These are phyloP conservation scores for Leucoptera coffeella DNA, from an alignment of 2,888 invertebrate species.

Conservation along the genomic window DNA sequence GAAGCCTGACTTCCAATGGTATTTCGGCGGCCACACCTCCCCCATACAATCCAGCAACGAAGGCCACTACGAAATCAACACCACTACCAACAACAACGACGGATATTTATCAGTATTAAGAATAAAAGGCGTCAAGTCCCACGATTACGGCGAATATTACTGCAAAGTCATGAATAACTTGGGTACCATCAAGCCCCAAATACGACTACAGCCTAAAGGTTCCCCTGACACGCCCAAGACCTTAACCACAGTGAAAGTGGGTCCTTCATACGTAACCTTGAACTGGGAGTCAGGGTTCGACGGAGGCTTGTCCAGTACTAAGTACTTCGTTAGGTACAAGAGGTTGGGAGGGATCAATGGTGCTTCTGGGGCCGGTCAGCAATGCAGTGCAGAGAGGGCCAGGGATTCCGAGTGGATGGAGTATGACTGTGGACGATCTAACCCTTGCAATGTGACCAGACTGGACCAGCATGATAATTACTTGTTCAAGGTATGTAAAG, in stretches of 20 bases:
- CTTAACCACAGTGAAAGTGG: conserved; percentile 65
- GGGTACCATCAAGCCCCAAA: conserved; percentile 69
- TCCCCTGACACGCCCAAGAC: conserved; percentile 78
- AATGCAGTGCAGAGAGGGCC: conserved; percentile 19
- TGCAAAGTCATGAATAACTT: conserved; percentile 81
- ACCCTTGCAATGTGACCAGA: conserved; percentile 82
- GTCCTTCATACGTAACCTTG: conserved; percentile 72
- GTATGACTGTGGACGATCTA: conserved; percentile 76
- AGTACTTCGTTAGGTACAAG: conserved; percentile 79
- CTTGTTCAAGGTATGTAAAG: conserved; percentile 81
- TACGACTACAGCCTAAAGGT: conserved; percentile 79
- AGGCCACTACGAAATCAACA: conserved; percentile 80
- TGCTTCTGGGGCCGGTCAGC: conserved; percentile 13
- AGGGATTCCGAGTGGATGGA: conserved; percentile 70
- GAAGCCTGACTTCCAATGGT: conserved; percentile 90
- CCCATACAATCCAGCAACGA: conserved; percentile 74
- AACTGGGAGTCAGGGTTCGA: conserved; percentile 89
- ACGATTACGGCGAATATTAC: conserved; percentile 87
- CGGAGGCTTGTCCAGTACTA: conserved; percentile 80
- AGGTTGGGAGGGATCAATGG: conserved; percentile 57
- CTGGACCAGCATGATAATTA: conserved; percentile 84
- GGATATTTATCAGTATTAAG: conserved; percentile 74
- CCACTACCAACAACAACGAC: conserved; percentile 76
- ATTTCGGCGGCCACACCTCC: conserved; percentile 67
- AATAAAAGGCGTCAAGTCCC: conserved; percentile 67